Conservation (phyloP, 2,888 invertebrate species). For the Podabrus alpinus region DNA sequence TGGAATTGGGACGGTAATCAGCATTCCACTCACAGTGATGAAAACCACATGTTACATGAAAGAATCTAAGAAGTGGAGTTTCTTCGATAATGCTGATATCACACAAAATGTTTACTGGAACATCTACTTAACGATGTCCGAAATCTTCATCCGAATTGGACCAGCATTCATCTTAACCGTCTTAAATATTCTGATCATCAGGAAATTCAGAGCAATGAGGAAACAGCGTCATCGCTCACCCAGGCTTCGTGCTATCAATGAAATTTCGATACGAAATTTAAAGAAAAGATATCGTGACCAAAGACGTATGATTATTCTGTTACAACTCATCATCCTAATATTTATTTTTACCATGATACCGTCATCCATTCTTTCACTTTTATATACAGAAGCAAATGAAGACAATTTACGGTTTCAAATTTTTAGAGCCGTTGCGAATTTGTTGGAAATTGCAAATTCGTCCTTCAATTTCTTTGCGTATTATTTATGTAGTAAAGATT, state of each 20-base stretch:
- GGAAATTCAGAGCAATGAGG: constrained; percentile 30
- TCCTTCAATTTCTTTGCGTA: constrained; percentile 37
- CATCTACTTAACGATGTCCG: constrained; percentile 29
- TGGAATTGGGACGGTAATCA: constrained; percentile 21
- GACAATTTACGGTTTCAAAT: constrained; percentile 28
- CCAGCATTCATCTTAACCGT: constrained; percentile 30
- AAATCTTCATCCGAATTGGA: constrained; percentile 30
- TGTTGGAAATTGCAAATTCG: constrained; percentile 35
- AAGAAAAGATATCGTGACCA: constrained; percentile 36
- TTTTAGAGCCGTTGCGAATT: constrained; percentile 35
- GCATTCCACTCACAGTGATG: constrained; percentile 28
- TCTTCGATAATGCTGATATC: constrained; percentile 30
- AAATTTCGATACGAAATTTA: constrained; percentile 13
- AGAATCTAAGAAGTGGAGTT: constrained; percentile 25
- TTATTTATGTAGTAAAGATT: constrained; percentile 37
- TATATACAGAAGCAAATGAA: constrained; percentile 29
- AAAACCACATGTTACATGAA: constrained; percentile 16
- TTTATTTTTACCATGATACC: constrained; percentile 38
- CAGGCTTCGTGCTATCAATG: background rate
- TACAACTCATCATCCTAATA: constrained; percentile 32
- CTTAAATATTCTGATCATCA: constrained; percentile 35
- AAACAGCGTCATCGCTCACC: constrained; percentile 25
- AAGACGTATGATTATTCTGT: constrained; percentile 29
- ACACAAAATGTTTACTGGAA: constrained; percentile 33
- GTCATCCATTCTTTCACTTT: constrained; percentile 32